These are phyloP conservation scores for Emydocephalus ijimae DNA, from an alignment of 2,113 vertebrate genomes.

Conservation along the genomic window DNA sequence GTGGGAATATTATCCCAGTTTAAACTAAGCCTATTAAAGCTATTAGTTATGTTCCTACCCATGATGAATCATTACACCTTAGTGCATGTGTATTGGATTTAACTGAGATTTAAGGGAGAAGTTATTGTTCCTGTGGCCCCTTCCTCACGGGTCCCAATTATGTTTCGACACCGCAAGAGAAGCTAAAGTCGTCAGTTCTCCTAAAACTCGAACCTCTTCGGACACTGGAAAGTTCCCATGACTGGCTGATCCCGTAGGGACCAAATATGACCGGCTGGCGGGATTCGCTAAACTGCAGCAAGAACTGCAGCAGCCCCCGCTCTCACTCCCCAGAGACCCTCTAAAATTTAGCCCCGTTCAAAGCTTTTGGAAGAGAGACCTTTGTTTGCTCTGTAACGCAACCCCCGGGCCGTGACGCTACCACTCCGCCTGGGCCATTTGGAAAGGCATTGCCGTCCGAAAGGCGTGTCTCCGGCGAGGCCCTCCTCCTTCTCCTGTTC, in stretches of 20 bases:
- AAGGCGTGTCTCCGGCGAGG: conserved; percentile 7
- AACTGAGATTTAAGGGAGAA: not conserved
- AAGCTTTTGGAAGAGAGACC: not conserved
- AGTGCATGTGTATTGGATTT: not conserved
- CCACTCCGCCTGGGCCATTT: conserved; percentile 50
- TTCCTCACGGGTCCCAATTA: not conserved
- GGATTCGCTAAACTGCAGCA: not conserved
- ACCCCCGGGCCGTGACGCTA: conserved; percentile 58
- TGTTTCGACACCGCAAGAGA: not conserved
- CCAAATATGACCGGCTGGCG: not conserved
- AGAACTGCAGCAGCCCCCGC: not conserved
- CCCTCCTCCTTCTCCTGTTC: conserved; percentile 27
- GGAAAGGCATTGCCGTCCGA: conserved; percentile 23
- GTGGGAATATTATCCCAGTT: not conserved
- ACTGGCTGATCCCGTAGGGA: not conserved
- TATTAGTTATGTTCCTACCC: not conserved
- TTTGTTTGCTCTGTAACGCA: conserved; percentile 33
- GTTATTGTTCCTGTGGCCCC: not conserved
- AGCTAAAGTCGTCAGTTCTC: not conserved
- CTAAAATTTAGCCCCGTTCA: not conserved
- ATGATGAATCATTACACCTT: not conserved
- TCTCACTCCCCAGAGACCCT: no score
- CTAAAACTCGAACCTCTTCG: not conserved
- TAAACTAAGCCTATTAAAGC: not conserved
- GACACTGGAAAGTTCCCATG: not conserved